phyloP scores from a whole-genome alignment of 2,797 vertebrate species.

The Hyperoplus lanceolatus region DNA sequence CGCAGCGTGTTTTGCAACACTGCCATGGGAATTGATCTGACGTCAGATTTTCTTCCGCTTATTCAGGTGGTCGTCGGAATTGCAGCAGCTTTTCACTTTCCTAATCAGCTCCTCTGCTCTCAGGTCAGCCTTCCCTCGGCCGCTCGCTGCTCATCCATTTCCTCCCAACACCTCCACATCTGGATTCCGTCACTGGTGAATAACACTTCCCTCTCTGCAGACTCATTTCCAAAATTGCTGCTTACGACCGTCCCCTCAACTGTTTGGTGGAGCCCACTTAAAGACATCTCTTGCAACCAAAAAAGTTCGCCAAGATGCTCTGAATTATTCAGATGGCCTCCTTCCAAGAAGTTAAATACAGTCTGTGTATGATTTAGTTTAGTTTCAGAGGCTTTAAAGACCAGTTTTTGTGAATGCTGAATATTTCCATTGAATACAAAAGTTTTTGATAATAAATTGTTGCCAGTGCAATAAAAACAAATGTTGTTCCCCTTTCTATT shows the following conservation, averaged over 20 bases:
- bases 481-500: neutral
- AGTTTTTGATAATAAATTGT: neutral
- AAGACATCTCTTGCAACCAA: neutral
- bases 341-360: neutral
- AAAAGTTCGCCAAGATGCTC: neutral
- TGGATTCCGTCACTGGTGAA: conserved; percentile 58
- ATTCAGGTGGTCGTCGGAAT: conserved; percentile 69
- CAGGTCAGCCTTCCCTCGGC: conserved; percentile 60
- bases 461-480: neutral
- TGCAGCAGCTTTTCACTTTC: conserved; percentile 64
- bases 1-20: conserved; percentile 49
- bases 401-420: neutral
- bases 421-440: neutral
- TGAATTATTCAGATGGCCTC: neutral
- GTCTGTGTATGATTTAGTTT: neutral
- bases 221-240: conserved; percentile 23
- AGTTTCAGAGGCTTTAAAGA: neutral
- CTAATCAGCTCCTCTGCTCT: conserved; percentile 66
- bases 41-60: conserved; percentile 73
- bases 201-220: conserved; percentile 28
- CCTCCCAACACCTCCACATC: conserved; percentile 57
- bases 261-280: neutral
- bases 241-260: neutral
- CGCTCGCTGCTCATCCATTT: conserved; percentile 54
- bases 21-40: conserved; percentile 69